Evolutionary conservation across 2,888 invertebrate genomes (phyloP), one percentile per base, ranked within the genome.

Genomic region (Hypomecis atomaria): DNA sequence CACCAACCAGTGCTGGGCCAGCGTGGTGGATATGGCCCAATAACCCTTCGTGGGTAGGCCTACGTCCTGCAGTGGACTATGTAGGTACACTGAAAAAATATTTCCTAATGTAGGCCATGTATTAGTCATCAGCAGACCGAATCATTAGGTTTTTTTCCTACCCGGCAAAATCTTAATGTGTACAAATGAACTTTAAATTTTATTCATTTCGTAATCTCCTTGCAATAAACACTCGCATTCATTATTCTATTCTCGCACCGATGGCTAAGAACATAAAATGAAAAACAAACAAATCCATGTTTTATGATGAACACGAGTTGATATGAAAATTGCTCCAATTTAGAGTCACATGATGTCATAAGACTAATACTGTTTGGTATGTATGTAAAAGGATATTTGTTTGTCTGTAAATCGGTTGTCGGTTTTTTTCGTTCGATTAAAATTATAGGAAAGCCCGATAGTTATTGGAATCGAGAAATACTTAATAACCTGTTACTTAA

Each of bases 291-390:
- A 89, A 89, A 87, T 85, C 83, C 75, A 76, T 53, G 73, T 83
- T 88, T 87, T 87, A 89, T 85, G 83, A 78, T 84, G 78, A 79
- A 84, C 87, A 87, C 84, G 86, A 85, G 85, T 83, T 85, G 82
- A 81, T 81, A 84, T 76, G 84, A 88, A 89, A 87, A 85, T 81
- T 86, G 86, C 76, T 86, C 87, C 83, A 88, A 89, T 89, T 89
- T 88, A 87, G 83, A 79, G 82, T 77, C 78, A 78, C 79, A 80
- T 86, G 86, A 88, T 85, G 85, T 85, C 86, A 86, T 84, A 82
- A 66, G 71, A 61, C 52, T 59, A 23, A 44, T 50, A 23, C 6
- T 53, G 40, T 52, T 54, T 47, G 37, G 52, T 59, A 38, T 13
- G n/a, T 59, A 56, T 38, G 48, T 43, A 58, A 36, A 54, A 10